Percentiles rank a stretch among this genome's conserved stretches.
Conservation (phyloP, 2,113 vertebrate species). For the Gracilinanus agilis region DNA sequence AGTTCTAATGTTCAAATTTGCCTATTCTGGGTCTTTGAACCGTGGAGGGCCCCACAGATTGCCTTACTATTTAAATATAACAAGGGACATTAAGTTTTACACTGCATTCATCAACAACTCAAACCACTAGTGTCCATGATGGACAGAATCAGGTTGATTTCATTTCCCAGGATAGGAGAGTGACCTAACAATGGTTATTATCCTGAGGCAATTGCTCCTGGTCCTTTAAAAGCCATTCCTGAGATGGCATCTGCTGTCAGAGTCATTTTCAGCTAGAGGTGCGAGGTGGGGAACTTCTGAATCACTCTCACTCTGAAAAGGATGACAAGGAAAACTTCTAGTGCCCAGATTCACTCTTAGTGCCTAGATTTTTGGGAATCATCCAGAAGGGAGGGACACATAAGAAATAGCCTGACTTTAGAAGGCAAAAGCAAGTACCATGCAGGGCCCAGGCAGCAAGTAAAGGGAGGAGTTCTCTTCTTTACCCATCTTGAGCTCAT, state of each 20-base stretch:
- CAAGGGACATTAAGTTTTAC: slow-evolving; percentile 43
- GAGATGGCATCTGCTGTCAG: slow-evolving; percentile 74
- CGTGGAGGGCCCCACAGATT: slow-evolving; percentile 46
- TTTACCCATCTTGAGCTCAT: slow-evolving; percentile 26
- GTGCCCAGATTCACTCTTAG: slow-evolving; percentile 12
- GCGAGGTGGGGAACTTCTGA: slow-evolving; percentile 54
- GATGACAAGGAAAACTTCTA: slow-evolving; percentile 17
- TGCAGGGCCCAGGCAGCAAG: not conserved
- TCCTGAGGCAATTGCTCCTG: slow-evolving; percentile 66
- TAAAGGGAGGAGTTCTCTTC: not conserved
- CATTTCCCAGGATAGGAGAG: slow-evolving; percentile 58
- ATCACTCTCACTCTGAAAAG: slow-evolving; percentile 52
- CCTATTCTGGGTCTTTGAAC: slow-evolving; percentile 36
- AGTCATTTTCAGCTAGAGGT: slow-evolving; percentile 50
- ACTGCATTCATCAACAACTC: slow-evolving; percentile 68
- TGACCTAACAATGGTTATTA: slow-evolving; percentile 76
- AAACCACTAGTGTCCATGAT: slow-evolving; percentile 60
- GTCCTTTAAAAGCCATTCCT: slow-evolving; percentile 68
- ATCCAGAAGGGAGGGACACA: not conserved
- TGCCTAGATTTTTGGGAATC: slow-evolving; percentile 10
- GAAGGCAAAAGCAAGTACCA: no score
- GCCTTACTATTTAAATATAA: slow-evolving; percentile 58
- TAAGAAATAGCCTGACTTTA: not conserved
- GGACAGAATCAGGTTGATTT: slow-evolving; percentile 82
- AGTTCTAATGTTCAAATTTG: slow-evolving; percentile 41